phyloP scores from a whole-genome alignment of 2,888 invertebrate species.

The Pollenia angustigena region DNA sequence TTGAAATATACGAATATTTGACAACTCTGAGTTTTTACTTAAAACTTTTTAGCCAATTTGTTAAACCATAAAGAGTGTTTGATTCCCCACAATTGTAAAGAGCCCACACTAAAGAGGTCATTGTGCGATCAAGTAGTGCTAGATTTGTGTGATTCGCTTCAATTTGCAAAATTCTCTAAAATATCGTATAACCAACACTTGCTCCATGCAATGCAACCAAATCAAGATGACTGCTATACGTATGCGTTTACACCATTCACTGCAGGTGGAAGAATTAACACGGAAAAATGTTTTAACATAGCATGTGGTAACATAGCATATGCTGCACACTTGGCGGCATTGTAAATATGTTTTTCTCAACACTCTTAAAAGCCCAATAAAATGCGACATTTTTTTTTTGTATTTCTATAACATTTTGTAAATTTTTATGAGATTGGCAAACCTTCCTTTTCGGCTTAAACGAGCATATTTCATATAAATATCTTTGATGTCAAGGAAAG shows the following conservation, averaged over 20 bases:
- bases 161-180: slow-evolving; percentile 79
- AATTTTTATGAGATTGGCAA: slow-evolving; percentile 29
- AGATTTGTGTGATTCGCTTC: slow-evolving; percentile 78
- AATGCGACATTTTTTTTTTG: slow-evolving; percentile 90
- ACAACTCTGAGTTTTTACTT: too few species aligned
- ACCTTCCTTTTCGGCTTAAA: slow-evolving; percentile 85
- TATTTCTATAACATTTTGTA: slow-evolving; percentile 85
- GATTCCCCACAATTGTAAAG: too few species aligned
- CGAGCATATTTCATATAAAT: slow-evolving; percentile 91
- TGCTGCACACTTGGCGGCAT: slow-evolving; percentile 97
- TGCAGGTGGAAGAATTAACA: too few species aligned
- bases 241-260: too few species aligned
- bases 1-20: too few species aligned
- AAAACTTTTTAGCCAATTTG: slow-evolving; percentile 89
- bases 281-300: slow-evolving; percentile 97
- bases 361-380: slow-evolving; percentile 96
- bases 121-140: slow-evolving; percentile 89
- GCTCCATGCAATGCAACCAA: slow-evolving; percentile 92
- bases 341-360: slow-evolving; percentile 96
- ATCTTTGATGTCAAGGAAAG: slow-evolving; percentile 93
- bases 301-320: slow-evolving; percentile 90
- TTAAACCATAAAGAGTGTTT: slow-evolving; percentile 93
- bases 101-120: slow-evolving; percentile 91
- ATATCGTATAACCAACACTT: slow-evolving; percentile 92
- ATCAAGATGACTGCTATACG: slow-evolving; percentile 94